Percentiles rank a stretch among this genome's conserved stretches.
These are phyloP conservation scores for Heliconius hermathena DNA, from an alignment of 1,140 invertebrate species.

Conservation along the genomic window DNA sequence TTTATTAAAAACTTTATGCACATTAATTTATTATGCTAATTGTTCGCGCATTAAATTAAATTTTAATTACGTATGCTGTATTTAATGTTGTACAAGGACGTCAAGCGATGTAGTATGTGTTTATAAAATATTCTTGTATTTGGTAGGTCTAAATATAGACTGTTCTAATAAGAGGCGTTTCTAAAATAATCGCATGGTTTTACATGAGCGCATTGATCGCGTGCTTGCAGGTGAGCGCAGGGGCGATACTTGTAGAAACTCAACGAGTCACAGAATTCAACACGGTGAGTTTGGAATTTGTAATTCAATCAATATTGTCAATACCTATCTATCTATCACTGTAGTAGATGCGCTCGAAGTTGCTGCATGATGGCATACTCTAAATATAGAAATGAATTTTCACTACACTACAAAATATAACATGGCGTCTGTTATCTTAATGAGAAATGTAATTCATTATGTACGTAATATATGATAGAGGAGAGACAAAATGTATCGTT, in stretches of 20 bases:
- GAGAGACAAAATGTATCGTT: neutral
- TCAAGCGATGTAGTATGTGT: neutral
- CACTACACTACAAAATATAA: conserved; percentile 34
- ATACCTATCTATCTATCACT: conserved; percentile 19
- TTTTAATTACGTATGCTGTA: neutral
- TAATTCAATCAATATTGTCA: conserved; percentile 34
- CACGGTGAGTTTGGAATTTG: conserved; percentile 67
- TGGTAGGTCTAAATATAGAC: conserved; percentile 40
- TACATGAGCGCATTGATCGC: conserved; percentile 76
- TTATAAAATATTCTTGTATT: neutral
- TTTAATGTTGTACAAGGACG: conserved; percentile 7
- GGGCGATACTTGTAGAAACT: conserved; percentile 78
- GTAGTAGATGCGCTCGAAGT: conserved; percentile 45
- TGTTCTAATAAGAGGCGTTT: conserved; percentile 47
- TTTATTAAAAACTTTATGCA: neutral
- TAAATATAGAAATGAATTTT: conserved; percentile 44
- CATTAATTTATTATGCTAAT: neutral
- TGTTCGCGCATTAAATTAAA: conserved; percentile 1
- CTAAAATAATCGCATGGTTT: conserved; percentile 52
- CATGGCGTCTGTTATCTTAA: conserved; percentile 42
- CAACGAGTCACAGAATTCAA: conserved; percentile 72
- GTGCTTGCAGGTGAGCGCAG: conserved; percentile 78
- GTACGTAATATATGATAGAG: conserved; percentile 1
- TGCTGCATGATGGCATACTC: conserved; percentile 65
- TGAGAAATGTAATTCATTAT: neutral